Conservation (phyloP, 2,113 vertebrate species). For the Echinops telfairi region DNA sequence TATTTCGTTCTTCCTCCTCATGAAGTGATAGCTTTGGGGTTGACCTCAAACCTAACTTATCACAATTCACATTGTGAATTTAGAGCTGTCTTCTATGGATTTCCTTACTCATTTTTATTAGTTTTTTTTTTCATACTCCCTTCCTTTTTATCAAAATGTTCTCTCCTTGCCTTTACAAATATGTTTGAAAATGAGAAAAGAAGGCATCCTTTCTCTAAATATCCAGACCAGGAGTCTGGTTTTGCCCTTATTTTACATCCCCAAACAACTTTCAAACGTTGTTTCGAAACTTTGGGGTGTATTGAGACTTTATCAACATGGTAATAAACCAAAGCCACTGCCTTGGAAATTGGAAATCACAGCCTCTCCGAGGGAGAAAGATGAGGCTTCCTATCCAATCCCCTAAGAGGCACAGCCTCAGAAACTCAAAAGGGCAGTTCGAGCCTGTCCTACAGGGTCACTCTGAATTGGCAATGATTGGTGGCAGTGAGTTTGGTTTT, state of each 20-base stretch:
- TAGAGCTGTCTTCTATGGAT: background rate
- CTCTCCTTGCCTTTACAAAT: background rate
- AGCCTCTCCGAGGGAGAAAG: too few species aligned
- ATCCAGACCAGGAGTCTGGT: background rate
- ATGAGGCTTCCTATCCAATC: too few species aligned
- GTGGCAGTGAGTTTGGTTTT: too few species aligned
- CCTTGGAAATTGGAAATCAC: too few species aligned
- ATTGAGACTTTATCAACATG: constrained; percentile 1
- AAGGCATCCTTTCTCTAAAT: background rate
- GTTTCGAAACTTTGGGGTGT: background rate
- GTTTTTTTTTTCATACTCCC: background rate
- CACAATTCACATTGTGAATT: constrained; percentile 1
- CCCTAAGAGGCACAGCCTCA: too few species aligned
- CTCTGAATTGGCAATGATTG: too few species aligned
- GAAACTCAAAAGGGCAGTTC: too few species aligned
- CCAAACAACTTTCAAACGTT: background rate
- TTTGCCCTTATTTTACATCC: background rate
- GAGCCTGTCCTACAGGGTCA: too few species aligned
- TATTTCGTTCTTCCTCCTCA: background rate
- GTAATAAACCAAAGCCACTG: background rate
- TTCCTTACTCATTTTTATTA: background rate
- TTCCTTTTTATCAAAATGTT: constrained; percentile 6
- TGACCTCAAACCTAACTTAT: background rate
- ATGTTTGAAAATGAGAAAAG: constrained; percentile 15
- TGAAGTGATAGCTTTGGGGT: background rate